Evolutionary conservation across 2,888 invertebrate species (phyloP).

Genomic region (Torymus aiolomorphi): DNA sequence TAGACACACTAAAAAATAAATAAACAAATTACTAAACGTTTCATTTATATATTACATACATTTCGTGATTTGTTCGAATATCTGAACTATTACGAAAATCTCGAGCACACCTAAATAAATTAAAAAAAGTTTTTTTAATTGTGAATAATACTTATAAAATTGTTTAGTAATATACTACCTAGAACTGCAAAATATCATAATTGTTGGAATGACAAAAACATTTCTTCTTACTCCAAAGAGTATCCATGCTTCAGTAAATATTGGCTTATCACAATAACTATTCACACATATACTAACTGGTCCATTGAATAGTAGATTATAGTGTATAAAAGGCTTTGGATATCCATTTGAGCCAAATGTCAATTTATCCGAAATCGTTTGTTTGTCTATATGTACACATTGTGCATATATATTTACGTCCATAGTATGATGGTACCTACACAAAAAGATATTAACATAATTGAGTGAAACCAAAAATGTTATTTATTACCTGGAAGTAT

Average conservation of each 20-base stretch:
- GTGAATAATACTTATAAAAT: conserved; percentile 22
- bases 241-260: conserved; percentile 72
- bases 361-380: conserved; percentile 14
- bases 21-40: conserved; percentile 40
- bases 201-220: conserved; percentile 62
- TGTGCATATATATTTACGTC: conserved; percentile 59
- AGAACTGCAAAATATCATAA: conserved; percentile 67
- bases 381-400: conserved; percentile 56
- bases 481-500: conserved; percentile 65
- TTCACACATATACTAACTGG: conserved; percentile 68
- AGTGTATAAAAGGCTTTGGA: conserved; percentile 59
- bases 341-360: conserved; percentile 52
- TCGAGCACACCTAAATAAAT: conserved; percentile 66
- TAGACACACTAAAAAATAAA: conserved; percentile 28
- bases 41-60: conserved; percentile 62
- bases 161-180: conserved; percentile 61
- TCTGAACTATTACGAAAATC: conserved; percentile 63
- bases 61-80: conserved; percentile 61
- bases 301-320: conserved; percentile 68
- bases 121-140: conserved; percentile 40
- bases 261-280: conserved; percentile 67
- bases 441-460: conserved; percentile 34
- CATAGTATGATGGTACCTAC: conserved; percentile 65
- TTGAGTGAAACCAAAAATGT: conserved; percentile 6
- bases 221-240: conserved; percentile 62